Conservation (phyloP, 2,888 invertebrate genomes). For the Eutolmus rufibarbis region DNA sequence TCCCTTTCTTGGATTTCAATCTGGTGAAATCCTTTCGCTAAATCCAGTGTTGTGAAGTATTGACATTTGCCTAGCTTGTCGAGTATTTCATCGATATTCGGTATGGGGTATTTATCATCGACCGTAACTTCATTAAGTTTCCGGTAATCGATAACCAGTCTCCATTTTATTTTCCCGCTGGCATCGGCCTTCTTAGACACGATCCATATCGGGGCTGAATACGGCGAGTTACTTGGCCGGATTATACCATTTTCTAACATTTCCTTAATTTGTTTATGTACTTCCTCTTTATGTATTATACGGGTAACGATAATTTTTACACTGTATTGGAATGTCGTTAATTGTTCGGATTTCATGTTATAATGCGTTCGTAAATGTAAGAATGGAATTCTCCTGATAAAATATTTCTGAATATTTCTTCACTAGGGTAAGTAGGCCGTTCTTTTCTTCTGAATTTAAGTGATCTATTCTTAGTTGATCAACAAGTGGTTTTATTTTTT, state of each 20-base stretch:
- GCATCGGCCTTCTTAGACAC: not conserved
- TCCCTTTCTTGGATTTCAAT: not conserved
- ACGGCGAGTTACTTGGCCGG: not conserved
- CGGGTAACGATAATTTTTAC: not conserved
- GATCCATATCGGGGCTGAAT: not conserved
- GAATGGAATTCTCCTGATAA: not conserved
- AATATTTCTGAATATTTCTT: not conserved
- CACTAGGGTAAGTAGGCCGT: not conserved
- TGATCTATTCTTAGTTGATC: no score
- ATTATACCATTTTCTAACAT: not conserved
- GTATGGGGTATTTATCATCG: not conserved
- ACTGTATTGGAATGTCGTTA: not conserved
- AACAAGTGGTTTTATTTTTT: no score
- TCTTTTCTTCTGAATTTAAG: no score
- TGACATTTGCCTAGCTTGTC: not conserved
- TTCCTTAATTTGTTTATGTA: not conserved
- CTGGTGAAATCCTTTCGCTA: not conserved
- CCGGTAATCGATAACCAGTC: not conserved
- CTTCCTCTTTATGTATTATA: not conserved
- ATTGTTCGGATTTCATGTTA: not conserved
- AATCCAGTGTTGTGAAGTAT: not conserved
- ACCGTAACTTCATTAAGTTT: not conserved
- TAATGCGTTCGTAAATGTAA: not conserved
- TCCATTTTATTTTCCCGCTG: not conserved
- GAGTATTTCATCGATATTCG: not conserved